Percentiles rank a stretch among this genome's conserved stretches.
These are phyloP conservation scores for Pachyuromys duprasi DNA, from an alignment of 2,797 vertebrate species.

Conservation along the genomic window DNA sequence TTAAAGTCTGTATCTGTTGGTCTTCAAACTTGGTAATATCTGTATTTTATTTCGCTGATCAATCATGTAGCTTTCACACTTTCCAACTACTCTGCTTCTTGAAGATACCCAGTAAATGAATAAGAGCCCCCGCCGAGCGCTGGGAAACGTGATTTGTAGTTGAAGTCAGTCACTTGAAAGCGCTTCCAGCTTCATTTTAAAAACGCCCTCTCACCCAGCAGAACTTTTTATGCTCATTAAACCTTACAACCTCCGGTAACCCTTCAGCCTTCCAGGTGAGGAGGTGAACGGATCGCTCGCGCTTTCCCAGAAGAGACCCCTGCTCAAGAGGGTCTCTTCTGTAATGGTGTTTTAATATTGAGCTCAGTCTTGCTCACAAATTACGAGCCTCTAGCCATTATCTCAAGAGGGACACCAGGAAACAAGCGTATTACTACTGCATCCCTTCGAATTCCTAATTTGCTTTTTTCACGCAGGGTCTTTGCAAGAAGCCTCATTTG, in stretches of 20 bases:
- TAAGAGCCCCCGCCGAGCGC: background rate
- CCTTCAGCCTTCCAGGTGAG: slow-evolving; percentile 83
- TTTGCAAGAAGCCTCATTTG: slow-evolving; percentile 47
- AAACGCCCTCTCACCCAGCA: slow-evolving; percentile 57
- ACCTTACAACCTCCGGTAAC: slow-evolving; percentile 81
- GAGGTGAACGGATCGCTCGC: slow-evolving; percentile 78
- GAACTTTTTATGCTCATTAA: slow-evolving; percentile 71
- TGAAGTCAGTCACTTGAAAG: slow-evolving; percentile 40
- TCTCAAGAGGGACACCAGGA: slow-evolving; percentile 71
- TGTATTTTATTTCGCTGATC: slow-evolving; percentile 27
- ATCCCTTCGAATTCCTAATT: background rate
- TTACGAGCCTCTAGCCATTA: slow-evolving; percentile 82
- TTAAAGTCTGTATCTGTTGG: background rate
- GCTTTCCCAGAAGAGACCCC: slow-evolving; percentile 80
- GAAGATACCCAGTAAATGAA: background rate
- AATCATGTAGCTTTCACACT: background rate
- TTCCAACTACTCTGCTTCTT: slow-evolving; percentile 30
- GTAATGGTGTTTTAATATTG: slow-evolving; percentile 76
- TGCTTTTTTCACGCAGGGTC: background rate
- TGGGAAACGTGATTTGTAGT: background rate
- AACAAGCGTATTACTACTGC: slow-evolving; percentile 21
- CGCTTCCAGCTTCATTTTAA: slow-evolving; percentile 36
- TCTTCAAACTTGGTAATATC: background rate
- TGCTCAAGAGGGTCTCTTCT: too few relatives aligned
- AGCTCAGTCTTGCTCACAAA: slow-evolving; percentile 81